Evolutionary conservation across 2,888 invertebrate genomes (phyloP).

Genomic region (Eucera pruinosa): DNA sequence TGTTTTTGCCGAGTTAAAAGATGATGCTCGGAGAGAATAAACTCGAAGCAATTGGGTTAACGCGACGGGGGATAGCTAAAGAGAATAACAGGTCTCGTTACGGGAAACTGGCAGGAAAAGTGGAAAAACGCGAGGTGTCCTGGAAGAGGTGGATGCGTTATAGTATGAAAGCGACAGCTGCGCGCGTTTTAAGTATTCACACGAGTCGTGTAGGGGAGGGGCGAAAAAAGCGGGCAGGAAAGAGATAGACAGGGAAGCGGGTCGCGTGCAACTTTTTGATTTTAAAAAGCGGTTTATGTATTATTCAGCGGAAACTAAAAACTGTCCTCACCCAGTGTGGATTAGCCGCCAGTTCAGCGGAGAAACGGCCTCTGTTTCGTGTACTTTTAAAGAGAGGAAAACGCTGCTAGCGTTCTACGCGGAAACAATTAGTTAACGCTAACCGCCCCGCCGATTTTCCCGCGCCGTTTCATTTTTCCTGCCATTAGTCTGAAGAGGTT

Average conservation of each 20-base stretch:
- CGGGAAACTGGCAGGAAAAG: conserved; percentile 18
- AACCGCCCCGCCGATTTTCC: conserved; percentile 53
- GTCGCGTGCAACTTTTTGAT: conserved; percentile 66
- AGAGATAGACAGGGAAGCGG: not conserved
- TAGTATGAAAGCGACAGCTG: conserved; percentile 68
- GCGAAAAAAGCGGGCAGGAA: conserved; percentile 9
- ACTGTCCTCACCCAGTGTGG: conserved; percentile 9
- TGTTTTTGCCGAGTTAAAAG: not conserved
- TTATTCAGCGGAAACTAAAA: conserved; percentile 70
- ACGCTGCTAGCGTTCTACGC: not conserved
- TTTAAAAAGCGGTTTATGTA: conserved; percentile 72
- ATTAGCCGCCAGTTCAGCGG: conserved; percentile 33
- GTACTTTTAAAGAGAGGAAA: conserved; percentile 14
- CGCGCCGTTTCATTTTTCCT: not conserved
- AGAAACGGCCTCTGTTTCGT: conserved; percentile 10
- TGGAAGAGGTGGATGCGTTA: conserved; percentile 56
- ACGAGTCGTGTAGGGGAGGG: conserved; percentile 32
- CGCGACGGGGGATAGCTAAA: not conserved
- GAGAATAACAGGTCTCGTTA: conserved; percentile 28
- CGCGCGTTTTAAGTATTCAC: conserved; percentile 73
- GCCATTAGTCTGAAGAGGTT: too few species aligned
- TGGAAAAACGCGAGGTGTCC: conserved; percentile 38
- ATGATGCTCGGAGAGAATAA: not conserved
- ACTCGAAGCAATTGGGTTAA: conserved; percentile 24
- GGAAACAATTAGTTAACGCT: conserved; percentile 58